Percentiles rank a stretch among this genome's conserved stretches.
Conservation (phyloP, 1,140 invertebrate genomes). For the Diprion similis region DNA sequence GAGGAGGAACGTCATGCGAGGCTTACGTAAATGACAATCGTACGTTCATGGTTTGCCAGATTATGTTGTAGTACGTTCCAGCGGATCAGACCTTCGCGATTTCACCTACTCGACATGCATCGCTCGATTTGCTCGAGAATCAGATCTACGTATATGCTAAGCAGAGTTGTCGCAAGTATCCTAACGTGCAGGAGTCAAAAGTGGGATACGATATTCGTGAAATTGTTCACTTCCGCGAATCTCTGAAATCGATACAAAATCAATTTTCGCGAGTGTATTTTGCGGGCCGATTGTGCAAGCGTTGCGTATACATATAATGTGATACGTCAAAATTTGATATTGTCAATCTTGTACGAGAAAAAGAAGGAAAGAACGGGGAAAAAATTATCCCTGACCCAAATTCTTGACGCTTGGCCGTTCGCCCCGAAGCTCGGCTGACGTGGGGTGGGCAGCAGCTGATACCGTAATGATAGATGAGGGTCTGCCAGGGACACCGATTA, state of each 20-base stretch:
- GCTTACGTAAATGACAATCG: neutral
- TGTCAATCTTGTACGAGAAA: conserved; percentile 5
- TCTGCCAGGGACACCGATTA: conserved; percentile 34
- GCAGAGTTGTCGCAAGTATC: no score
- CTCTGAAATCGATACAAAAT: no score
- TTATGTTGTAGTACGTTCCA: neutral
- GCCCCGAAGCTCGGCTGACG: neutral
- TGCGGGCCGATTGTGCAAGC: no score
- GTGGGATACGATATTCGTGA: no score
- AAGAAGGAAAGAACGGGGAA: neutral
- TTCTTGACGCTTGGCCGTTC: neutral
- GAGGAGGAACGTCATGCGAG: neutral
- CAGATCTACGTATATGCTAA: no score
- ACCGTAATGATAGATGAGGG: conserved; percentile 37
- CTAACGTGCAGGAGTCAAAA: no score
- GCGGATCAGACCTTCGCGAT: neutral
- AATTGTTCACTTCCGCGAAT: no score
- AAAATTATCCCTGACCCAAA: neutral
- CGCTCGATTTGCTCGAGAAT: no score
- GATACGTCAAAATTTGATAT: neutral
- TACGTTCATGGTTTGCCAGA: neutral
- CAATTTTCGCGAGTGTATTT: no score
- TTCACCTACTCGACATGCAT: neutral
- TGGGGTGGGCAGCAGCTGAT: conserved; percentile 22
- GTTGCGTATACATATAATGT: neutral